Percentiles rank a stretch among this genome's conserved stretches.
phyloP scores from a whole-genome alignment of 2,797 vertebrate species.

The Chrysocyon brachyurus region DNA sequence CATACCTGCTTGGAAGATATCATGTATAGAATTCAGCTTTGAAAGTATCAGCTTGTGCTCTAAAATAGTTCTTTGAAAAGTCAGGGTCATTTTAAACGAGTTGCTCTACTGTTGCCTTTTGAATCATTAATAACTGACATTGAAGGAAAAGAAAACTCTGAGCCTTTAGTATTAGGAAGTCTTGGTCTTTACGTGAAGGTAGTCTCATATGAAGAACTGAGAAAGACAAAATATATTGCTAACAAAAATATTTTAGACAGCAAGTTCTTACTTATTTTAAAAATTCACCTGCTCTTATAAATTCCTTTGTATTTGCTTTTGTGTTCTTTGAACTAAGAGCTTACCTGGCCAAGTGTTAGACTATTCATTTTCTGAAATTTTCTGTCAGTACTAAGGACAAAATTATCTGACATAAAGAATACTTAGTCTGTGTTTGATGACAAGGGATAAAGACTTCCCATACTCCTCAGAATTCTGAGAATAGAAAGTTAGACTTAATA shows the following conservation, averaged over 20 bases:
- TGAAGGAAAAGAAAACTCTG: constrained; percentile 52
- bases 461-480: constrained; percentile 53
- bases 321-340: constrained; percentile 24
- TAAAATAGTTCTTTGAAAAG: constrained; percentile 66
- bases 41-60: constrained; percentile 30
- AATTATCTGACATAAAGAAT: neutral
- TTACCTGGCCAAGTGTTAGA: neutral
- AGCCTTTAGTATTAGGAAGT: neutral
- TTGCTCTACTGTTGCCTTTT: constrained; percentile 43
- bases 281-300: neutral
- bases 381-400: neutral
- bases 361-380: constrained; percentile 49
- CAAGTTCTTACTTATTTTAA: constrained; percentile 3
- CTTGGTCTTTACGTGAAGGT: constrained; percentile 49
- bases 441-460: constrained; percentile 12
- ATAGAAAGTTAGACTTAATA: constrained; percentile 49
- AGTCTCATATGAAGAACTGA: neutral
- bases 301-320: constrained; percentile 21
- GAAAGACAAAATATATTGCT: neutral
- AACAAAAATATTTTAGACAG: constrained; percentile 27
- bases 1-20: constrained; percentile 31
- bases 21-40: constrained; percentile 39
- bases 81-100: constrained; percentile 58
- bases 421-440: constrained; percentile 48
- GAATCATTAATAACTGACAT: constrained; percentile 64